phyloP scores from a whole-genome alignment of 2,888 invertebrate genomes.

The Drosophila greeni region DNA sequence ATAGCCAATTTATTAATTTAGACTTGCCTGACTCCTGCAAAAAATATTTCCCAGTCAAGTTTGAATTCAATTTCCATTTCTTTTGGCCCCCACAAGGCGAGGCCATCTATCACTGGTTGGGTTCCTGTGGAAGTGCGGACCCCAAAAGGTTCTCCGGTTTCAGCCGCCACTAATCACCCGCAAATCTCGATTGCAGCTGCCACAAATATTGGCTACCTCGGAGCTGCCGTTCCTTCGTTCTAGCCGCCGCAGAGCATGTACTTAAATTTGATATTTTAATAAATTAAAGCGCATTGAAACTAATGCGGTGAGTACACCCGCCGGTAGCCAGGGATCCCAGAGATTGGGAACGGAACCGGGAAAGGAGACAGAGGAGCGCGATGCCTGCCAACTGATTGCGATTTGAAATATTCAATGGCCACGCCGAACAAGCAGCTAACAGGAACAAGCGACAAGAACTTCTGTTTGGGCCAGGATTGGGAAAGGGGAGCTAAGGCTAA shows the following conservation, averaged over 20 bases:
- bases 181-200: slow-evolving; percentile 41
- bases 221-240: slow-evolving; percentile 6
- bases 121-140: slow-evolving; percentile 9
- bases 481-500: slow-evolving; percentile 9
- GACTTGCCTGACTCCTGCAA: background rate
- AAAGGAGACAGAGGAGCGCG: slow-evolving; percentile 50
- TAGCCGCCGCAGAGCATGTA: slow-evolving; percentile 44
- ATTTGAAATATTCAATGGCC: slow-evolving; percentile 72
- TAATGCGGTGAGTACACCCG: slow-evolving; percentile 52
- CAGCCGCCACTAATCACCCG: slow-evolving; percentile 44
- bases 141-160: slow-evolving; percentile 48
- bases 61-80: slow-evolving; percentile 37
- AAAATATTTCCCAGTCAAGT: slow-evolving; percentile 26
- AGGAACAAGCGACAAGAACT: slow-evolving; percentile 70
- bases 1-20: background rate
- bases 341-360: slow-evolving; percentile 35
- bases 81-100: slow-evolving; percentile 10
- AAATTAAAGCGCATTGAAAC: slow-evolving; percentile 58
- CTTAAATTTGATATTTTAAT: slow-evolving; percentile 72
- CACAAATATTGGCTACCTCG: slow-evolving; percentile 44
- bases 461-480: slow-evolving; percentile 55
- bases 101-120: slow-evolving; percentile 32
- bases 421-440: slow-evolving; percentile 54
- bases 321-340: slow-evolving; percentile 16
- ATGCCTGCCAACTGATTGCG: slow-evolving; percentile 74